Evolutionary conservation across 2,113 vertebrate genomes (phyloP).

Genomic region (Rallus limicola): DNA sequence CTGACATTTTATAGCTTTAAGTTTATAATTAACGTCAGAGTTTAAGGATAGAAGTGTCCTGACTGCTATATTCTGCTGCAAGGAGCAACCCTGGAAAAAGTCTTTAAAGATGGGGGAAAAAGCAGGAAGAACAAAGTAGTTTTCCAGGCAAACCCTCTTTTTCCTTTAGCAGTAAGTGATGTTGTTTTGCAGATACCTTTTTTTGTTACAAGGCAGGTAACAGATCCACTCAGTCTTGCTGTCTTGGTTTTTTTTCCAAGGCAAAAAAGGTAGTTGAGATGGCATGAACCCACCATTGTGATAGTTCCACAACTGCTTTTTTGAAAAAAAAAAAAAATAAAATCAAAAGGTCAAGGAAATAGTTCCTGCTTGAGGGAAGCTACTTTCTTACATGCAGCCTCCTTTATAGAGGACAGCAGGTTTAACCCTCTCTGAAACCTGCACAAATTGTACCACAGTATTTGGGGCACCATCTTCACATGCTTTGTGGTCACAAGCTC

Average conservation of each 20-base stretch:
- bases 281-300: not conserved
- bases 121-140: not conserved
- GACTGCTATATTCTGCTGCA: not conserved
- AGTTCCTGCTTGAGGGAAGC: not conserved
- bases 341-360: not conserved
- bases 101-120: too few species aligned
- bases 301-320: not conserved
- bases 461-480: not conserved
- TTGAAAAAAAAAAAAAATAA: not conserved
- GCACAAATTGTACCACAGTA: not conserved
- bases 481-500: not conserved
- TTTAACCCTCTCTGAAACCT: not conserved
- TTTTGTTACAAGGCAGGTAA: not conserved
- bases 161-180: not conserved
- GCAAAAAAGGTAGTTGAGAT: not conserved
- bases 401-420: not conserved
- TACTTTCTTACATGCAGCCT: not conserved
- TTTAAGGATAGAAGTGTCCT: not conserved
- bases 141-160: not conserved
- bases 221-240: not conserved
- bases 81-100: not conserved
- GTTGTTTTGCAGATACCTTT: not conserved
- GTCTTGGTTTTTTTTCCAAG: not conserved
- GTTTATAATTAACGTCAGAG: not conserved
- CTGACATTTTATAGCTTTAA: not conserved